These are phyloP conservation scores for Drosophila anomelani DNA, from an alignment of 2,888 invertebrate genomes.

Conservation along the genomic window DNA sequence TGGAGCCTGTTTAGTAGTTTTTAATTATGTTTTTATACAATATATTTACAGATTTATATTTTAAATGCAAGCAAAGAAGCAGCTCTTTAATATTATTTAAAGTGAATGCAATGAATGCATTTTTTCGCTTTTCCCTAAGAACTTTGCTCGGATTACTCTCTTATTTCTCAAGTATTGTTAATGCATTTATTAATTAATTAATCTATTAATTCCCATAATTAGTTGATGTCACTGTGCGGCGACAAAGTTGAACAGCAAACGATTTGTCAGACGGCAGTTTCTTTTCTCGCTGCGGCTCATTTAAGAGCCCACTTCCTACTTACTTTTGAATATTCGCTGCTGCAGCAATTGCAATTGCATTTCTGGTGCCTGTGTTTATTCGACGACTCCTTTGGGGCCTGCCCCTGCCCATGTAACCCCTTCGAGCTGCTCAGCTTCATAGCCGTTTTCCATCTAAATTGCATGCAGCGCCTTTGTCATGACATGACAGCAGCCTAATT, in stretches of 20 bases:
- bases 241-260: conserved; percentile 61
- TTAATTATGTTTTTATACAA: background rate
- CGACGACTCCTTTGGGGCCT: conserved; percentile 23
- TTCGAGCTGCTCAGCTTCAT: background rate
- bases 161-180: background rate
- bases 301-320: conserved; percentile 73
- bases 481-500: conserved; percentile 83
- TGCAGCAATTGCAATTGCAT: conserved; percentile 63
- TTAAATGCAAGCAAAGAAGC: background rate
- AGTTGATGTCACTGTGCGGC: conserved; percentile 41
- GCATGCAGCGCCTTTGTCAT: conserved; percentile 82
- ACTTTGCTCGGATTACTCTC: background rate
- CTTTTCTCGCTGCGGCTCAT: conserved; percentile 58
- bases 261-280: conserved; percentile 69
- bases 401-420: background rate
- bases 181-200: background rate
- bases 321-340: conserved; percentile 70
- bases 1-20: background rate
- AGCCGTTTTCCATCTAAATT: conserved; percentile 54
- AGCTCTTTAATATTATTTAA: background rate
- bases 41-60: background rate
- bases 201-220: background rate
- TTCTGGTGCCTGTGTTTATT: conserved; percentile 66
- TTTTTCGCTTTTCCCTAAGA: background rate
- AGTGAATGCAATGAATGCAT: background rate